Evolutionary conservation across 2,888 invertebrate genomes (phyloP), one percentile per base, ranked within the genome.

Genomic region (Melanchra persicariae): DNA sequence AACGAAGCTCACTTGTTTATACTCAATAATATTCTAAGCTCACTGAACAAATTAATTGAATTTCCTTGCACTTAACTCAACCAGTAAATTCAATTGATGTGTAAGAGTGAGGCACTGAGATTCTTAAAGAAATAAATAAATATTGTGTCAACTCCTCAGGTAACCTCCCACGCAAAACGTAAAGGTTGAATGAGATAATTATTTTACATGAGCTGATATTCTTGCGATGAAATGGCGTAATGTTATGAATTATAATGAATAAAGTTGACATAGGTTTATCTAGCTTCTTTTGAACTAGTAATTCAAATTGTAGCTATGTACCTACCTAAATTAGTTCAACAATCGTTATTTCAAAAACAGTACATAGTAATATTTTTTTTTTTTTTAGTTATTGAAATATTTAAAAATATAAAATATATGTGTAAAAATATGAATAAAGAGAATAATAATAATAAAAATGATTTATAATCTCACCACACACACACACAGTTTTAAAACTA

Each of bases 1-100:
- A 45, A 45, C 19, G 19, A 45, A 45, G 19, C 19, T 40, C 37
- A 24, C 19, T 26, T 26, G n/a, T 61, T n/a, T n/a, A 62, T 34
- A 19, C 40, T 72, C 8, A 52, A 51, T 69, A n/a, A 49, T 45
- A 77, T 68, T 76, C 9, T n/a, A 24, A 68, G 37, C 10, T 69
- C 52, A 69, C 37, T 57, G 45, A 77, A 77, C 24, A 17, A 37
- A 24, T 6, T 30, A 45, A 77, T 59, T 52, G 2, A 47, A 69
- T 73, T 58, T 69, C 24, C 30, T 52, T 49, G 65, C 55, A 68
- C 49, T 67, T 6, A 34, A 66, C 55, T 68, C 19, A 57, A 52
- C 34, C 69, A 69, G 26, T 26, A 17, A 58, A 77, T 69, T 37
- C 43, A 57, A 58, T 69, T 15, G 19, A 52, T 45, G 22, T 67